Base-by-base conservation (phyloP, 2,797 vertebrate species). In the Spheniscus humboldti region DNA sequence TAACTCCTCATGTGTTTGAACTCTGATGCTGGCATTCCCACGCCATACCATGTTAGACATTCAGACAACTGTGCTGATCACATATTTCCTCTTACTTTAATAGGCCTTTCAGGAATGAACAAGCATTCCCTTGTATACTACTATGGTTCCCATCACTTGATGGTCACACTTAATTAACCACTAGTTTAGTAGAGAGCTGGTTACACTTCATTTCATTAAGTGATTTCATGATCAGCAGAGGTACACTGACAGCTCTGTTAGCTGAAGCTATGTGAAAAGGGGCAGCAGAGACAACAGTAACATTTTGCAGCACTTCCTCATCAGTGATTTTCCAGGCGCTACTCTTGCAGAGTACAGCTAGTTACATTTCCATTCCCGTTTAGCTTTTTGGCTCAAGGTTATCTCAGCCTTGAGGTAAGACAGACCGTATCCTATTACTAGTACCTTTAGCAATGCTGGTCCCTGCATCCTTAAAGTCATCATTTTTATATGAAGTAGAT, bases 171-270 rank as follows among this genome's bases (percentile, higher is more conserved):
- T 96, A 96, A 97, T 96, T 97, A 97, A 90, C 85, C 85, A 76
- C 85, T 75, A 66, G 94, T 92, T 94, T 76, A 92, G 94, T 64
- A 81, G 79, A 95, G 76, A 92, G 91, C 69, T 94, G 82, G 96
- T 95, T 96, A 94, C 96, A 97, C 94, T 97, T 96, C 96, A 97
- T 97, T 96, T 96, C 94, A 78, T 96, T 96, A 97, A 97, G 92
- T 94, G 94, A 96, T 96, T 96, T 97, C 95, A 87, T 83, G 90
- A 97, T 95, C 83, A 87, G 92, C 90, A 94, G 93, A 92, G 90
- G 92, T 95, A 93, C 93, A 91, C 95, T 96, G 94, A 96, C 95
- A 94, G 93, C 94, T 92, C 94, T 95, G 88, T 96, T 93, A 92
- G 89, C 72, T 91, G 87, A 83, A 95, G 69, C 78, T 81, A 7